These are phyloP conservation scores for Indicator maculatus DNA, from an alignment of 2,113 vertebrate genomes.

Conservation along the genomic window DNA sequence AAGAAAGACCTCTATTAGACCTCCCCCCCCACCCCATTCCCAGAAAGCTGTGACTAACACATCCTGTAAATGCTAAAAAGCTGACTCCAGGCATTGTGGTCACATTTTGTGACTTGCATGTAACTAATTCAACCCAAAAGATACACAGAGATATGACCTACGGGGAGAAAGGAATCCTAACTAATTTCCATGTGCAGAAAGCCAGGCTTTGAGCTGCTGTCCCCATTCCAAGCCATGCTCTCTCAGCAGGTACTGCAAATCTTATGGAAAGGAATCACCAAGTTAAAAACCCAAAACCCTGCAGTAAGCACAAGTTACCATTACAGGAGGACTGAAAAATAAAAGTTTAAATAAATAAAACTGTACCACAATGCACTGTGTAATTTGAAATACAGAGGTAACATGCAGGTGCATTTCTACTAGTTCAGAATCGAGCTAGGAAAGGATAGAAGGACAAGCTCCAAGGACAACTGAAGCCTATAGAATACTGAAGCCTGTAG, in stretches of 20 bases:
- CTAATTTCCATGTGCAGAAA: neutral
- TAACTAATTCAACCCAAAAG: neutral
- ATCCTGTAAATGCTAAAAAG: neutral
- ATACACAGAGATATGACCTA: neutral
- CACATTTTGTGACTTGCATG: neutral
- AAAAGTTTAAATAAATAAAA: neutral
- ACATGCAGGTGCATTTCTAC: neutral
- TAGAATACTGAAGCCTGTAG: neutral
- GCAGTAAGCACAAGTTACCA: neutral
- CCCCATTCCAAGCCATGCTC: rapidly evolving
- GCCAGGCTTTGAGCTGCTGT: neutral
- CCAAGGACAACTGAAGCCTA: neutral
- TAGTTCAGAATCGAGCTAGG: neutral
- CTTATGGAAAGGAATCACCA: neutral
- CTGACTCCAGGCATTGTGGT: neutral
- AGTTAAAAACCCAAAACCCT: neutral
- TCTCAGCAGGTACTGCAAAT: neutral
- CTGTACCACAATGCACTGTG: neutral
- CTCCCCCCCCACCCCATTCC: neutral
- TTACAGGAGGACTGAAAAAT: neutral
- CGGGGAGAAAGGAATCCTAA: neutral
- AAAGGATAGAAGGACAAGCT: neutral
- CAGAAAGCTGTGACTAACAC: neutral
- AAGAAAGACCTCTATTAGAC: neutral
- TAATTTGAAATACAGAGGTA: neutral